A percentile compares a stretch with the other conserved stretches of the same genome.
Conservation (phyloP, 1,140 invertebrate species). For the Plodia interpunctella region DNA sequence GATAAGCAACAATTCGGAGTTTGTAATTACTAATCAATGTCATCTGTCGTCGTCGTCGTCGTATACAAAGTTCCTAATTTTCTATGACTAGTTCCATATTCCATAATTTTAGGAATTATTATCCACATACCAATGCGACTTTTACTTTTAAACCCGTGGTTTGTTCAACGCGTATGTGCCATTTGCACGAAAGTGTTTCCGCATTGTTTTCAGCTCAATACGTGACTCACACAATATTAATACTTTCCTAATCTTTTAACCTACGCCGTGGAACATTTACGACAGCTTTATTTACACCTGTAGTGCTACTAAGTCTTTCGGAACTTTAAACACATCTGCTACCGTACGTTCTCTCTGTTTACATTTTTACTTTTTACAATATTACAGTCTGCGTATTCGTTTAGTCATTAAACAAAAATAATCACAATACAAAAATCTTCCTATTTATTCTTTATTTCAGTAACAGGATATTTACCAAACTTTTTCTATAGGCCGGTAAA, state of each 20-base stretch:
- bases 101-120: too few species aligned
- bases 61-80: too few species aligned
- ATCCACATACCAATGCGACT: conserved; percentile 20
- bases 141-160: conserved; percentile 16
- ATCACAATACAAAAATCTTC: too few species aligned
- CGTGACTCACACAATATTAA: conserved; percentile 10
- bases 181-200: conserved; percentile 20
- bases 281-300: background rate
- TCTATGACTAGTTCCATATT: too few species aligned
- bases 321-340: conserved; percentile 1
- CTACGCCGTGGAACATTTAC: background rate
- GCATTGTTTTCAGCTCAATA: conserved; percentile 13
- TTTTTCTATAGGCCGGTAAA: background rate
- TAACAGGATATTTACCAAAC: background rate
- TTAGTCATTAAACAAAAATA: too few species aligned
- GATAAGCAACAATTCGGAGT: too few species aligned
- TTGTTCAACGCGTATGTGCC: conserved; percentile 10
- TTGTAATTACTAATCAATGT: too few species aligned
- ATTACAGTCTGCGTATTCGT: background rate
- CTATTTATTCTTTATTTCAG: background rate
- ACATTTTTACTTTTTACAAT: background rate
- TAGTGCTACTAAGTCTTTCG: background rate
- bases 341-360: background rate
- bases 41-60: too few species aligned
- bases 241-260: background rate